A percentile compares a stretch with the other conserved stretches of the same genome.
Evolutionary conservation across 2,888 invertebrate species (phyloP).

Genomic region (Calameuta idolon): DNA sequence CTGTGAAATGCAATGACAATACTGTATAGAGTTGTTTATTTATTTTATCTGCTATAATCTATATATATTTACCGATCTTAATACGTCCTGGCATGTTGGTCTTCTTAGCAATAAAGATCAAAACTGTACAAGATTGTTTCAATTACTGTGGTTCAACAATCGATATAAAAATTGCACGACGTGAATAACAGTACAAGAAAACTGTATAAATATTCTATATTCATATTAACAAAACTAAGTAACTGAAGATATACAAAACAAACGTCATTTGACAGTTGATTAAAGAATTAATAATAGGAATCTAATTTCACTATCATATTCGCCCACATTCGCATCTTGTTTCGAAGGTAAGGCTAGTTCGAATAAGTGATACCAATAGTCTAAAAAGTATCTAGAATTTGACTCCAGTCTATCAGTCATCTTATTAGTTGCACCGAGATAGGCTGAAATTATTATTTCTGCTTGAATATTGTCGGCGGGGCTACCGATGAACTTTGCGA

Average conservation of each 20-base stretch:
- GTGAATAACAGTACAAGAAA: not conserved
- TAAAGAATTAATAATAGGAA: not conserved
- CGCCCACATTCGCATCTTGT: not conserved
- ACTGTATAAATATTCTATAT: not conserved
- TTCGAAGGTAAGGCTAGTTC: not conserved
- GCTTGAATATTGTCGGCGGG: not conserved
- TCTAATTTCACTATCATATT: not conserved
- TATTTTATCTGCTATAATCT: conserved; percentile 17
- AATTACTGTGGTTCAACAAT: not conserved
- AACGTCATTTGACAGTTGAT: not conserved
- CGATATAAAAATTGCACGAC: not conserved
- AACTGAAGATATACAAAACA: not conserved
- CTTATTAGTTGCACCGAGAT: no score
- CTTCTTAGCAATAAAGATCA: not conserved
- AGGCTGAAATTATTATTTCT: not conserved
- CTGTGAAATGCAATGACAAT: conserved; percentile 4
- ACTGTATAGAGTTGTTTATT: conserved; percentile 1
- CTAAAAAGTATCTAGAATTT: not conserved
- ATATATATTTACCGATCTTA: conserved; percentile 49
- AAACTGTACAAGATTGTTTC: not conserved
- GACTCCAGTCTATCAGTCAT: no score
- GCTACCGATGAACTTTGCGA: no score
- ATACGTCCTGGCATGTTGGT: conserved; percentile 50
- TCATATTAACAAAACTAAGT: not conserved
- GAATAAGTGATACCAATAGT: not conserved